These are phyloP conservation scores for Antheraea yamamai DNA, from an alignment of 2,888 invertebrate species.

Conservation along the genomic window DNA sequence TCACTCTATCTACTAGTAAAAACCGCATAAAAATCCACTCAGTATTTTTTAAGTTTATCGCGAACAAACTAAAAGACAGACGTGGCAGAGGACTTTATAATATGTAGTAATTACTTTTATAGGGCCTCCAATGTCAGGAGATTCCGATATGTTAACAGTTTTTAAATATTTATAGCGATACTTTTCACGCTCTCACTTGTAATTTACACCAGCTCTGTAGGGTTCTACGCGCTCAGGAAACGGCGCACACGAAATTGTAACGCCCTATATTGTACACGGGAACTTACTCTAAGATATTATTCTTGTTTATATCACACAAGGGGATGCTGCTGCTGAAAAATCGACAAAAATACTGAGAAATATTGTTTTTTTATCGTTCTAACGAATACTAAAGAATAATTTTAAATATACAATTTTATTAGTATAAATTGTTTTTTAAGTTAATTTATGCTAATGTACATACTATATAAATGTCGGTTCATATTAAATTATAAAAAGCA, in stretches of 20 bases:
- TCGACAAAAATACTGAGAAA: background rate
- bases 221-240: background rate
- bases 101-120: too few relatives aligned
- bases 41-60: too few relatives aligned
- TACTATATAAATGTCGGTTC: too few relatives aligned
- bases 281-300: slow-evolving; percentile 9
- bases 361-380: background rate
- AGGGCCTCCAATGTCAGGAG: too few relatives aligned
- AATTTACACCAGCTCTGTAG: background rate
- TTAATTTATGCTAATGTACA: background rate
- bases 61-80: too few relatives aligned
- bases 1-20: too few relatives aligned
- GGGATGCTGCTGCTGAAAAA: background rate
- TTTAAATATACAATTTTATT: background rate
- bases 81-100: too few relatives aligned
- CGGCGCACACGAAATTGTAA: background rate
- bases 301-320: slow-evolving; percentile 7
- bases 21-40: too few relatives aligned
- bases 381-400: background rate
- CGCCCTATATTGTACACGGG: slow-evolving; percentile 13
- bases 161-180: background rate
- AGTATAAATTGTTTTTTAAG: background rate
- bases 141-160: too few relatives aligned
- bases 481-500: too few relatives aligned
- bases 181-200: background rate